Conservation (phyloP, 2,888 invertebrate species). For the Uropetala carovei region DNA sequence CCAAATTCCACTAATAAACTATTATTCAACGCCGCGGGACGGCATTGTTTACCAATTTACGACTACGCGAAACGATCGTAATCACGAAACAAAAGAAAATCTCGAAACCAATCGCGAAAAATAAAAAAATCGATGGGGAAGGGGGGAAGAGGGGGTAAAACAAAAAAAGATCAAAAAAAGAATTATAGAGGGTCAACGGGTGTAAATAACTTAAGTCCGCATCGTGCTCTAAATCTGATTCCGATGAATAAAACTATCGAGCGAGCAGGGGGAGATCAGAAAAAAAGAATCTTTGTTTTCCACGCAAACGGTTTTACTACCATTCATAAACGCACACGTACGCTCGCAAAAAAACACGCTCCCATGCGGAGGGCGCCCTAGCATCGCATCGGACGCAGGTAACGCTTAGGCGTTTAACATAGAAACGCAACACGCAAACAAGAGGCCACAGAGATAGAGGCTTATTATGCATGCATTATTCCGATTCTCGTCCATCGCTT, state of each 20-base stretch:
- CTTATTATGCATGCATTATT: constrained; percentile 22
- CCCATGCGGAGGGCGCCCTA: neutral
- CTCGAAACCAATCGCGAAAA: neutral
- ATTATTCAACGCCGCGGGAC: neutral
- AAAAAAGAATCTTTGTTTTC: neutral
- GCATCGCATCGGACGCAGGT: neutral
- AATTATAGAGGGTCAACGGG: no score
- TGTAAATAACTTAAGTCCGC: no score
- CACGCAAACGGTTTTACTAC: neutral
- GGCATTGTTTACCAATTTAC: neutral
- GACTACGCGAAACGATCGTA: neutral
- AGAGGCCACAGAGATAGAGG: neutral
- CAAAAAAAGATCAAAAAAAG: no score
- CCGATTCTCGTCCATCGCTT: constrained; percentile 23
- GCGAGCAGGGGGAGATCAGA: neutral
- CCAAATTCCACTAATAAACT: neutral
- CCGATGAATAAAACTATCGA: no score
- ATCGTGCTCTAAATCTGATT: no score
- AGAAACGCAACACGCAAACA: neutral
- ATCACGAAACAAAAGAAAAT: neutral
- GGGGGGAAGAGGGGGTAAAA: neutral
- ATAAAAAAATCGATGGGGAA: neutral
- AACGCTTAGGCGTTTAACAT: neutral
- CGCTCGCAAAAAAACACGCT: neutral
- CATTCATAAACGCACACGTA: neutral